Evolutionary conservation across 1,140 invertebrate species (phyloP).

Genomic region (Agrypnia vestita): DNA sequence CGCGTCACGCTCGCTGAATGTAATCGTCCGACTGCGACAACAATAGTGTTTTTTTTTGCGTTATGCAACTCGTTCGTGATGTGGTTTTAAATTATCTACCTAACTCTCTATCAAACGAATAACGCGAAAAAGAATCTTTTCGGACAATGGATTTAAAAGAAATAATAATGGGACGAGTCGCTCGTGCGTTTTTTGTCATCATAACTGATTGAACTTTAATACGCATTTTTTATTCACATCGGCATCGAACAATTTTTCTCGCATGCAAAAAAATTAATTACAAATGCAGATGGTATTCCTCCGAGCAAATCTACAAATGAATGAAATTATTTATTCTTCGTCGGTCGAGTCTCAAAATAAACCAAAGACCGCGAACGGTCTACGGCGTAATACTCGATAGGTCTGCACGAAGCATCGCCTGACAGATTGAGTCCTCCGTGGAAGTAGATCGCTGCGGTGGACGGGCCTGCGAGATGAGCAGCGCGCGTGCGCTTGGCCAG

Average conservation of each 20-base stretch:
- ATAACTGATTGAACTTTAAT: no score
- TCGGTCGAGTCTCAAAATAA: background rate
- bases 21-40: background rate
- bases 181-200: no score
- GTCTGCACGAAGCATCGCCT: background rate
- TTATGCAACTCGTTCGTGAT: background rate
- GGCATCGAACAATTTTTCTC: no score
- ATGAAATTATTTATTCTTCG: no score
- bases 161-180: no score
- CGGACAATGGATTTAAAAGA: background rate
- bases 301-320: no score
- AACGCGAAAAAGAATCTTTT: constrained; percentile 1
- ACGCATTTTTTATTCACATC: no score
- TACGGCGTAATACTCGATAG: background rate
- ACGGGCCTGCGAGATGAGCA: background rate
- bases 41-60: constrained; percentile 16
- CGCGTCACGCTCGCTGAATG: background rate
- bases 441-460: background rate
- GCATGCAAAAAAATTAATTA: no score
- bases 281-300: no score
- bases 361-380: background rate
- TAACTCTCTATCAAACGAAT: no score
- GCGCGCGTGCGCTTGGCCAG: background rate
- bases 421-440: background rate
- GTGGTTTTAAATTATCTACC: background rate